Evolutionary conservation across 2,888 invertebrate species (phyloP), one percentile per base, ranked within the genome.

Genomic region (Timema podura): DNA sequence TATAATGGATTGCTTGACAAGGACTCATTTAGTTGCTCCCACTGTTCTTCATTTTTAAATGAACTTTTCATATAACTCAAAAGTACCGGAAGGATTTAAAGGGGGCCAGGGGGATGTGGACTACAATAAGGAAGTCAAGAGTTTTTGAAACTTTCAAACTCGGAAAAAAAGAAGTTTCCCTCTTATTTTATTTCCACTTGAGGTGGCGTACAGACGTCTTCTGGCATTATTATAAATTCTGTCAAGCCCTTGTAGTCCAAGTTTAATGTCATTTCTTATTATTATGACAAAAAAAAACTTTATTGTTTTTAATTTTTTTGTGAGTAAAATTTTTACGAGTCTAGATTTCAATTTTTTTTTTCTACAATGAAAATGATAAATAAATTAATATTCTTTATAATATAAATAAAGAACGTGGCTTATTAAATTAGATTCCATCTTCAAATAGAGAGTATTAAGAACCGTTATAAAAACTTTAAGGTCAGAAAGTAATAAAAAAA

Each of bases 151-250:
- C 59, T 69, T 69, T 64, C 65, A 30, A 30, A 30, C 30, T 30
- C 30, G 30, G 3, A 30, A 30, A 30, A 30, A 30, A 67, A 64
- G 66, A 71, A 71, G 69, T 71, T 71, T 67, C 15, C 30, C 51
- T 64, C 64, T 57, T 71, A 67, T 68, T 65, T 68, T 71, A 69
- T 69, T 69, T 69, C 71, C 70, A 72, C 64, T 51, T 16, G 68
- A 70, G 70, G 70, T 70, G 68, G 65, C 70, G 48, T 65, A 64
- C 49, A 68, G 45, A 57, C 16, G 54, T 57, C 68, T 47, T 11
- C 46, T 47, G 54, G 45, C 54, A 51, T 69, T 69, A 69, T 69
- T 69, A 69, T 69, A 69, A 49, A 69, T 69, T 69, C 69, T 65
- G 69, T 69, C 65, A 65, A 54, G 54, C 46, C 47, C 59, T 51